Percentiles rank a stretch among this genome's conserved stretches.
phyloP scores from a whole-genome alignment of 2,888 invertebrate species.

The Phyllotreta striolata region DNA sequence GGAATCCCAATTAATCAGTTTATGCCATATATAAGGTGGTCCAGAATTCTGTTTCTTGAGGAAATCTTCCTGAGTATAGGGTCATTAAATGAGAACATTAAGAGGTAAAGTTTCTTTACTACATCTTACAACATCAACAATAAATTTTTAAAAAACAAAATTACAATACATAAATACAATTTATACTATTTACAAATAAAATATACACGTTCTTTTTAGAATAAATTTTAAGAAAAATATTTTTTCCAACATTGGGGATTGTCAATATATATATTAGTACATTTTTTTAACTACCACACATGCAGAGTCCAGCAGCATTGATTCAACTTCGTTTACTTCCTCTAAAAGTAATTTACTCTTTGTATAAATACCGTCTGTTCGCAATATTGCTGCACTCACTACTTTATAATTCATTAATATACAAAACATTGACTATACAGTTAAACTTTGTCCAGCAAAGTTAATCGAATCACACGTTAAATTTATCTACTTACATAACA shows the following conservation, averaged over 20 bases:
- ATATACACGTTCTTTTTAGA: conserved; percentile 24
- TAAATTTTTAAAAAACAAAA: conserved; percentile 19
- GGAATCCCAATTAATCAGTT: no score
- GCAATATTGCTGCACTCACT: not conserved
- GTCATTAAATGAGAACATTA: no score
- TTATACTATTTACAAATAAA: conserved; percentile 21
- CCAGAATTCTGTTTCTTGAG: no score
- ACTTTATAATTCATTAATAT: conserved; percentile 27
- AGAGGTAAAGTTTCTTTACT: conserved; percentile 18
- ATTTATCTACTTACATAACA: conserved; percentile 22
- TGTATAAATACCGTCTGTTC: no score
- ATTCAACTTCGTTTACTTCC: no score
- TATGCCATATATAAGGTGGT: no score
- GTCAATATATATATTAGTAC: conserved; percentile 25
- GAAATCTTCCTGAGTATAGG: no score
- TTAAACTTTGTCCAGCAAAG: conserved; percentile 40
- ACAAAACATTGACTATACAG: conserved; percentile 20
- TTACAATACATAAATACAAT: conserved; percentile 5
- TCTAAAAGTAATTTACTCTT: no score
- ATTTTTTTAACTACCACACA: conserved; percentile 8
- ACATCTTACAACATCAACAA: conserved; percentile 28
- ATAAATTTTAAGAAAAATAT: conserved; percentile 29
- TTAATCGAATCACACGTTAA: conserved; percentile 29
- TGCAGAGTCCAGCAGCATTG: not conserved
- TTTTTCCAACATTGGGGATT: conserved; percentile 25